These are phyloP conservation scores for Butorides virescens DNA, from an alignment of 2,113 vertebrate species.

Conservation along the genomic window DNA sequence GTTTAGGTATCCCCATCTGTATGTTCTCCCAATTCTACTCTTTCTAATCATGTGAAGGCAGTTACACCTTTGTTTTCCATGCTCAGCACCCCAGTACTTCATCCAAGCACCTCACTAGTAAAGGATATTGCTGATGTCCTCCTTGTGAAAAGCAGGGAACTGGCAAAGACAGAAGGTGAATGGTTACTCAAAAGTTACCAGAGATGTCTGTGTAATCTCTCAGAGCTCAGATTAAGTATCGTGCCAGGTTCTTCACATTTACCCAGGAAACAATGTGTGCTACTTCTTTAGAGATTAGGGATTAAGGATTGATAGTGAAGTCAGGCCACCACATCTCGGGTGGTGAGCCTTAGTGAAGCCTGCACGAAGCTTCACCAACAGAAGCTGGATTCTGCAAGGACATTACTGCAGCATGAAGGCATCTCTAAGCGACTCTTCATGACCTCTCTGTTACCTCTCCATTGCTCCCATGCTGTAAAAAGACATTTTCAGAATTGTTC, in stretches of 20 bases:
- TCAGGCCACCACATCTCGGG: background rate
- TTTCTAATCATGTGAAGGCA: background rate
- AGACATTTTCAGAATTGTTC: background rate
- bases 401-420: background rate
- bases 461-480: background rate
- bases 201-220: background rate
- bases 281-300: background rate
- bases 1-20: background rate
- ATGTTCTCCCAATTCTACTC: background rate
- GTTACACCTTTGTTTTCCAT: background rate
- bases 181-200: background rate
- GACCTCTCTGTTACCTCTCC: background rate
- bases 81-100: background rate
- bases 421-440: background rate
- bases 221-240: background rate
- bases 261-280: background rate
- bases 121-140: background rate
- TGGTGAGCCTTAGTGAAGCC: background rate
- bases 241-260: background rate
- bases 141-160: background rate
- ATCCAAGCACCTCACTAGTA: background rate
- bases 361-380: background rate
- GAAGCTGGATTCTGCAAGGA: background rate
- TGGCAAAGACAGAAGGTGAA: background rate
- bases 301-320: background rate